phyloP scores from a whole-genome alignment of 1,140 invertebrate species.

The Aplysia californica region DNA sequence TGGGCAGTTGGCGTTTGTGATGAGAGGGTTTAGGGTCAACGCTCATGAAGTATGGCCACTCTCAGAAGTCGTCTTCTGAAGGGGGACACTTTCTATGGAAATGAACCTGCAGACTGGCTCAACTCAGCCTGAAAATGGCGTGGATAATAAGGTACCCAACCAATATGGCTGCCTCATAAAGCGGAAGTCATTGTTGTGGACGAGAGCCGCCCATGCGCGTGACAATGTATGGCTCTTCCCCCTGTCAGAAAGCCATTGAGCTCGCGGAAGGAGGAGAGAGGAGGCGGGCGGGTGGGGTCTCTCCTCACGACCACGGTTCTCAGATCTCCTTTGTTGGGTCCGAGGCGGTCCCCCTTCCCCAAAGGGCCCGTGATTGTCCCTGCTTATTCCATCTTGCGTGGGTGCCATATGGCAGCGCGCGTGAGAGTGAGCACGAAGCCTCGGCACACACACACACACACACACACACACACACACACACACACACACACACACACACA shows the following conservation, averaged over 20 bases:
- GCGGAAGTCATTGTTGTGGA: background rate
- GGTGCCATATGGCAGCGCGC: slow-evolving; percentile 20
- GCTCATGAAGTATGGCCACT: too few species aligned
- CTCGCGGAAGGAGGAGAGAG: background rate
- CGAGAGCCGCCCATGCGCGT: background rate
- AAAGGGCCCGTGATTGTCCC: too few species aligned
- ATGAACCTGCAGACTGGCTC: slow-evolving; percentile 4
- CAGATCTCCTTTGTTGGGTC: background rate
- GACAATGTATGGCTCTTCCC: background rate
- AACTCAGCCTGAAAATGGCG: slow-evolving; percentile 6
- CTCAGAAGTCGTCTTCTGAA: too few species aligned
- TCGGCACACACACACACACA: too few species aligned
- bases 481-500: too few species aligned
- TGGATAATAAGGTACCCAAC: too few species aligned
- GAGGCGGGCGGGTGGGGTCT: background rate
- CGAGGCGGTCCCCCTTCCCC: background rate
- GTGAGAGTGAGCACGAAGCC: slow-evolving; percentile 16
- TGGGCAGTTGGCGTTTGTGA: too few species aligned
- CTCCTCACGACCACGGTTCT: too few species aligned
- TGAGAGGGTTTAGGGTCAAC: too few species aligned
- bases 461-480: too few species aligned
- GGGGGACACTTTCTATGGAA: background rate
- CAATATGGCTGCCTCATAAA: background rate
- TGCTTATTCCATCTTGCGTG: slow-evolving; percentile 2
- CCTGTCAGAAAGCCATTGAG: background rate